Evolutionary conservation across 1,140 invertebrate genomes (phyloP).

Genomic region (Periplaneta americana): DNA sequence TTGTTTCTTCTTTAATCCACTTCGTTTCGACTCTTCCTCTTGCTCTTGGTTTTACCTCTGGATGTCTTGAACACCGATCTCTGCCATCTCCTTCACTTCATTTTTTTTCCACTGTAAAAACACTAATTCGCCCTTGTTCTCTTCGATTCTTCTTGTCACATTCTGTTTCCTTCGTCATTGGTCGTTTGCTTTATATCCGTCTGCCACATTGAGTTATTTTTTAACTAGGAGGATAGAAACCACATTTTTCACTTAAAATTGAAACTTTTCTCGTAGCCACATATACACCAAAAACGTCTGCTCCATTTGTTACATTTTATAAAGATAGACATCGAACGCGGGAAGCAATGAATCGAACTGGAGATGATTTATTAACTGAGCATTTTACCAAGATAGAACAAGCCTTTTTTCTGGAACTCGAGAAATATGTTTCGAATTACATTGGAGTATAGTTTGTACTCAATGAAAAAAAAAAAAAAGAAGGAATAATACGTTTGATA

Average conservation of each 20-base stretch:
- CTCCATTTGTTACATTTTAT: background rate
- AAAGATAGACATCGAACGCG: no score
- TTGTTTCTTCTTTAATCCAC: constrained; percentile 9
- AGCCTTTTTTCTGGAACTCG: no score
- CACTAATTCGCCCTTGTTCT: background rate
- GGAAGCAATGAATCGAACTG: no score
- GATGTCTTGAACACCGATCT: background rate
- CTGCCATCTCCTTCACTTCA: background rate
- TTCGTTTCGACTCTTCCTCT: background rate
- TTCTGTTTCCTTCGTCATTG: background rate
- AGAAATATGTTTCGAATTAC: no score
- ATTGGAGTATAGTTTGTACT: no score
- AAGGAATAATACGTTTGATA: no score
- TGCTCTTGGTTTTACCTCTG: background rate
- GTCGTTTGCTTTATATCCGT: background rate
- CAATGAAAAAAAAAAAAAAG: no score
- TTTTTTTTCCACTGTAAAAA: background rate
- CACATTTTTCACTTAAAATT: background rate
- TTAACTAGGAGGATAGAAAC: background rate
- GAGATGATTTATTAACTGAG: no score
- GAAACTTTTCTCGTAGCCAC: background rate
- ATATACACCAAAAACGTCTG: background rate
- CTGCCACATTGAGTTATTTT: background rate
- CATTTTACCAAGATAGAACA: no score
- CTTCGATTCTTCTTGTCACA: background rate